These are phyloP conservation scores for Macrophya alboannulata DNA, from an alignment of 2,888 invertebrate species.

Conservation along the genomic window DNA sequence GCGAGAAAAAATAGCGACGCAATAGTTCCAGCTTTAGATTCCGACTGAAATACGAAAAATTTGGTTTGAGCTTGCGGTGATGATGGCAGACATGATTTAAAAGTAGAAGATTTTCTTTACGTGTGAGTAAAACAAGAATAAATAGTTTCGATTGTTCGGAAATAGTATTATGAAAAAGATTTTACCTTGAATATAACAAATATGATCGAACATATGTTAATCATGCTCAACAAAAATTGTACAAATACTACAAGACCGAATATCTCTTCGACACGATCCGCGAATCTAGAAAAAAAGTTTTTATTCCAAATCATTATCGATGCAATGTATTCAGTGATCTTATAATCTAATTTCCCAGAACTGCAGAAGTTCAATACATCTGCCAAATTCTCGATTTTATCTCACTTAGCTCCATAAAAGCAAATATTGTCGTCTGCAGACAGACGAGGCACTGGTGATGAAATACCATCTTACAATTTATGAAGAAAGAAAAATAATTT, in stretches of 20 bases:
- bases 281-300: neutral
- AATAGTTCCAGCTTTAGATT: neutral
- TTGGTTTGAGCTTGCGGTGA: neutral
- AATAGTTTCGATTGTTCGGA: neutral
- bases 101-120: too few species aligned
- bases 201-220: conserved; percentile 6
- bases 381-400: too few species aligned
- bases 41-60: neutral
- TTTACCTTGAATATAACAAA: conserved; percentile 14
- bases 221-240: conserved; percentile 23
- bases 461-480: too few species aligned
- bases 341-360: neutral
- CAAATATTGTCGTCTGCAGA: too few species aligned
- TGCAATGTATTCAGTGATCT: neutral
- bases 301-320: neutral
- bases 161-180: neutral
- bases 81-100: too few species aligned
- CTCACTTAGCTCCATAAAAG: too few species aligned
- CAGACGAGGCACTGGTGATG: too few species aligned
- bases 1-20: neutral
- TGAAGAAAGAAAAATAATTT: too few species aligned
- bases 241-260: neutral
- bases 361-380: too few species aligned
- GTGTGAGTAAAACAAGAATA: too few species aligned
- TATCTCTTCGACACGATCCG: neutral